Evolutionary conservation across 2,888 invertebrate genomes (phyloP).

Genomic region (Tholera decimalis): DNA sequence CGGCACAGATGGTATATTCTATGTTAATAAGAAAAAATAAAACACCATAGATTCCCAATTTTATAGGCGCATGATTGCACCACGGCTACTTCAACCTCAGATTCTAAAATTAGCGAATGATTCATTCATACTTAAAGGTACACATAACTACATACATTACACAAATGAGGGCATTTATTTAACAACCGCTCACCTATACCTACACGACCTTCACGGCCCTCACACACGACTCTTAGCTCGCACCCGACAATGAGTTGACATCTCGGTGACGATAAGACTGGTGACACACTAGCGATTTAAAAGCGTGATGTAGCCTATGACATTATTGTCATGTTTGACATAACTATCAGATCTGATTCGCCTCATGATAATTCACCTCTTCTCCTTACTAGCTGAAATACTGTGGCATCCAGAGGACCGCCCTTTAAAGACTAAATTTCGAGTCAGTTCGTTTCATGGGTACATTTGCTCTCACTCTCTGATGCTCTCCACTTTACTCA

Average conservation of each 20-base stretch:
- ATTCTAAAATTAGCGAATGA: conserved; percentile 44
- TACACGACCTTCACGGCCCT: conserved; percentile 62
- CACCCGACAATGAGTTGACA: conserved; percentile 65
- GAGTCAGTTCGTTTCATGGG: no score
- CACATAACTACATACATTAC: conserved; percentile 41
- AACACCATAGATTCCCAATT: no score
- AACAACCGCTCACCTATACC: conserved; percentile 45
- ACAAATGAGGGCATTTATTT: conserved; percentile 57
- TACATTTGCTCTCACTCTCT: no score
- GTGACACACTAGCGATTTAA: conserved; percentile 3
- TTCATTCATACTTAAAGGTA: conserved; percentile 37
- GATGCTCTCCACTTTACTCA: no score
- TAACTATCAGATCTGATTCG: no score
- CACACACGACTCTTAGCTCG: conserved; percentile 57
- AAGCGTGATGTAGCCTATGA: no score
- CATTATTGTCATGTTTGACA: no score
- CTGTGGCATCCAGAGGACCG: no score
- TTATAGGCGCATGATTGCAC: no score
- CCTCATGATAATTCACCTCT: no score
- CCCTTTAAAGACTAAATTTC: no score
- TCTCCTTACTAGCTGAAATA: no score
- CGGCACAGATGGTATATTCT: neutral
- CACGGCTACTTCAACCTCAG: neutral
- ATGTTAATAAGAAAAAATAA: neutral
- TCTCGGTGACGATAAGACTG: conserved; percentile 40